Evolutionary conservation across 2,888 invertebrate species (phyloP), one percentile per base, ranked within the genome.

Genomic region (Periphyllus acericola): DNA sequence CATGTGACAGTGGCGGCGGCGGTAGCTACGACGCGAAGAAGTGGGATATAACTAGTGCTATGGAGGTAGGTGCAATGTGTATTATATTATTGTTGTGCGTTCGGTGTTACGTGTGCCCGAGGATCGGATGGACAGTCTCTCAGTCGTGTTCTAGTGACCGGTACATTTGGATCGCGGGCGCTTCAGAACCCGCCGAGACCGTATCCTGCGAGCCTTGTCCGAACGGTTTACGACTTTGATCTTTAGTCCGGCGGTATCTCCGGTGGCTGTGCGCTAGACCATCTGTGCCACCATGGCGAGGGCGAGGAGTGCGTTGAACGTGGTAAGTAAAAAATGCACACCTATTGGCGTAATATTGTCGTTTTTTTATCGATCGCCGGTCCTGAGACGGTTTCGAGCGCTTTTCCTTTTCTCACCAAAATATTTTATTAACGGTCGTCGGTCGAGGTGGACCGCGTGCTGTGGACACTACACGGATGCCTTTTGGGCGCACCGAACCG

Each of bases 71-170:
- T 8, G 40, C 8, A 72, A 60, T 40, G 40, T 36, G 55, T n/a
- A 19, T 60, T 19, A 80, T 52, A 40, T 29, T 68, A 40, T 25
- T 66, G 34, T 32, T n/a, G 29, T 25, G 32, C 52, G 71, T 55
- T 55, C 34, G 21, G 71, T 29, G 52, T 79, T 60, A 80, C 32
- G 80, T 83, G 32, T 52, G n/a, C 60, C 55, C n/a, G 34, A 60
- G 46, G 55, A 79, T 78, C 52, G 71, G 25, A 34, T 71, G 71
- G n/a, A 79, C 78, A 14, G 84, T 17, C 21, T 40, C 19, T 25
- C 80, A 80, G 86, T 86, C 71, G 80, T 52, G 72, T 68, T 34
- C 40, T 60, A 60, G 80, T 80, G 86, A 60, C 80, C 74, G 86
- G 52, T 79, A 72, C 86, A 19, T 52, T 68, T 74, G n/a, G 55